phyloP scores from a whole-genome alignment of 1,140 invertebrate species.

The Scaptomyza graminum region DNA sequence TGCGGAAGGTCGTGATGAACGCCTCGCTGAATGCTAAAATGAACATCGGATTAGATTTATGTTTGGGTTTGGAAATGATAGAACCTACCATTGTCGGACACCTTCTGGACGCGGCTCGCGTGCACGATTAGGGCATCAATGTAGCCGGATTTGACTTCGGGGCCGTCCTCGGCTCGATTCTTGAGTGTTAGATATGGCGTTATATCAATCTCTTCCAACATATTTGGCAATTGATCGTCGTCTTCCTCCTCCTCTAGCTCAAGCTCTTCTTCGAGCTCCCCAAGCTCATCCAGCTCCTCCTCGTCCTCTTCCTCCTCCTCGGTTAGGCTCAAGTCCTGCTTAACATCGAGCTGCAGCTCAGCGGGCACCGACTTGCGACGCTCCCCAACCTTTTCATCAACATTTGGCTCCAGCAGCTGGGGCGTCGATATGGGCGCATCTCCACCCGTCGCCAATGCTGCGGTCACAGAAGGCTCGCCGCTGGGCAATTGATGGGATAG shows the following conservation, averaged over 20 bases:
- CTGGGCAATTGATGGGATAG: constrained; percentile 73
- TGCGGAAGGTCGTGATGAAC: constrained; percentile 98
- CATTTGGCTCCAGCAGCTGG: constrained; percentile 38
- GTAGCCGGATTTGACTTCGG: constrained; percentile 94
- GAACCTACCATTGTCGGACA: constrained; percentile 81
- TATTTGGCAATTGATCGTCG: constrained; percentile 79
- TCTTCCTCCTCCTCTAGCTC: constrained; percentile 74
- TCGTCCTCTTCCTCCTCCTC: constrained; percentile 60
- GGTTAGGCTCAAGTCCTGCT: constrained; percentile 41
- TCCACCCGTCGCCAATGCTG: not conserved
- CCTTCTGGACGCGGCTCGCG: constrained; percentile 91
- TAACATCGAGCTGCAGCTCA: not conserved
- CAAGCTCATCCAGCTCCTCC: constrained; percentile 54
- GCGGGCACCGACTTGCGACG: not conserved
- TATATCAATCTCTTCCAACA: constrained; percentile 92
- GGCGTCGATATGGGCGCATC: constrained; percentile 55
- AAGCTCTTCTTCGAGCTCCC: too few relatives aligned
- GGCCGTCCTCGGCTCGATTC: constrained; percentile 92
- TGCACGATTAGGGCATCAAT: constrained; percentile 96
- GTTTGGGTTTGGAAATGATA: not conserved
- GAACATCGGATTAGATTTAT: constrained; percentile 38
- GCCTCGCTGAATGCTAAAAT: constrained; percentile 93
- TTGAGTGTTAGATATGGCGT: constrained; percentile 90
- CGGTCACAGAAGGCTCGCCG: not conserved
- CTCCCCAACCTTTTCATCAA: not conserved